Base-by-base conservation (phyloP, 1,140 invertebrate species). In the Drosophila bipectinata region DNA sequence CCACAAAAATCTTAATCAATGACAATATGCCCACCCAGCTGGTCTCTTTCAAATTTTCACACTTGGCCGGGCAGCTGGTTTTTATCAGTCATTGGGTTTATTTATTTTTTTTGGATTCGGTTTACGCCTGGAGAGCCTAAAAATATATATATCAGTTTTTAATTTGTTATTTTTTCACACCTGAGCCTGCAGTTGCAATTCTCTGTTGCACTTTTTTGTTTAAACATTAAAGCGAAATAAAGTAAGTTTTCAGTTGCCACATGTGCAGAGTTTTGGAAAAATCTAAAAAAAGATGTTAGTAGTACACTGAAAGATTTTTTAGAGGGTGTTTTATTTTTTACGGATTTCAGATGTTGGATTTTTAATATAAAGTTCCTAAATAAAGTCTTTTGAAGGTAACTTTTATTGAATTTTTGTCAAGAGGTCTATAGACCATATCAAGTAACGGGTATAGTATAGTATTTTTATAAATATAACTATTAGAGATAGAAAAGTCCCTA, bases 191-290 rank as follows among this genome's bases (percentile, higher is more conserved):
- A 55, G 12, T 47, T 21, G 56, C 41, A 30, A 30, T 60, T 72
- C 26, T 41, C 47, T 61, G 56, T 71, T 37, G 66, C 64, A 59
- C 24, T 68, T 68, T 41, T 44, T 79, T 83, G 76, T 81, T 81
- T 78, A 59, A 60, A 60, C 18, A 61, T 26, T 30, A 49, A 28
- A 62, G 37, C 74, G 1, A 58, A 53, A 61, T 54, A 49, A 61
- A 72, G 24, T 55, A 57, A 59, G 37, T 59, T 71, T 49, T 59
- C 48, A 58, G 41, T 44, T 64, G 41, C 51, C 48, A 30, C 71
- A 69, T 69, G 61, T 51, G n/a, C 39, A 28, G 26, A 28, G 26
- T 28, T 28, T 7, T 28, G 5, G 4, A 28, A 28, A 28, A 28
- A 28, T 7, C 5, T 28, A 28, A 28, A 1, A 28, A 7, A 28